These are phyloP conservation scores for Bradypodion ventrale DNA, from an alignment of 2,797 vertebrate genomes.

Conservation along the genomic window DNA sequence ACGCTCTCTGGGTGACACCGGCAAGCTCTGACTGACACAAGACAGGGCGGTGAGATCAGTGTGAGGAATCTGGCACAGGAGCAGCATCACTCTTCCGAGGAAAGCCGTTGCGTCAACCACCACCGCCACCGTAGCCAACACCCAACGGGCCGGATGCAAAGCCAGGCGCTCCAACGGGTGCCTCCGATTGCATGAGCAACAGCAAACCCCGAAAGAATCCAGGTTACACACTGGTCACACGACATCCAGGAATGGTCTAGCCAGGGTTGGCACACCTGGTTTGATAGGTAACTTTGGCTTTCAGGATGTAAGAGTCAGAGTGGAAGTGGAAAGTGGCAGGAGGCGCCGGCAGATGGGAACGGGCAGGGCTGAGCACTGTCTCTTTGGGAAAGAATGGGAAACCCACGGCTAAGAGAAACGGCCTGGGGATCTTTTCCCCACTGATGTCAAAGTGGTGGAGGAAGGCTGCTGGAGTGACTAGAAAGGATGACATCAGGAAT, in stretches of 20 bases:
- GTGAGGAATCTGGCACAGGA: slow-evolving; percentile 18
- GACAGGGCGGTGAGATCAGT: background rate
- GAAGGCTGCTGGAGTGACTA: no score
- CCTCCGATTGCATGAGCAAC: background rate
- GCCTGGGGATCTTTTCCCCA: background rate
- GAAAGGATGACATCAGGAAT: no score
- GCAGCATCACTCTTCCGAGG: background rate
- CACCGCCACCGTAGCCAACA: background rate
- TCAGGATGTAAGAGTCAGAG: background rate
- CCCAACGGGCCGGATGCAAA: background rate
- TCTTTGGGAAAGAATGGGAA: background rate
- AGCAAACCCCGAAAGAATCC: background rate
- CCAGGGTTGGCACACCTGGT: background rate
- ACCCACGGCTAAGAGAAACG: no score
- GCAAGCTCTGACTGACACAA: background rate
- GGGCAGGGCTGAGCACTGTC: background rate
- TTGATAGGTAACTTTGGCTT: background rate
- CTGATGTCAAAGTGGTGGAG: no score
- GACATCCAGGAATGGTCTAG: background rate
- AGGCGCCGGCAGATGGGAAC: background rate
- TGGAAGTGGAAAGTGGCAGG: background rate
- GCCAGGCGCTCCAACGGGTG: background rate
- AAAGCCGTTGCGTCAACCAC: background rate
- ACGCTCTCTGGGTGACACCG: background rate
- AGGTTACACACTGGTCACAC: background rate